Evolutionary conservation across 64 coral and sea anemone genomes (phyloP), one percentile per base, ranked within the genome.

Genomic region (Astreopora myriophthalma): DNA sequence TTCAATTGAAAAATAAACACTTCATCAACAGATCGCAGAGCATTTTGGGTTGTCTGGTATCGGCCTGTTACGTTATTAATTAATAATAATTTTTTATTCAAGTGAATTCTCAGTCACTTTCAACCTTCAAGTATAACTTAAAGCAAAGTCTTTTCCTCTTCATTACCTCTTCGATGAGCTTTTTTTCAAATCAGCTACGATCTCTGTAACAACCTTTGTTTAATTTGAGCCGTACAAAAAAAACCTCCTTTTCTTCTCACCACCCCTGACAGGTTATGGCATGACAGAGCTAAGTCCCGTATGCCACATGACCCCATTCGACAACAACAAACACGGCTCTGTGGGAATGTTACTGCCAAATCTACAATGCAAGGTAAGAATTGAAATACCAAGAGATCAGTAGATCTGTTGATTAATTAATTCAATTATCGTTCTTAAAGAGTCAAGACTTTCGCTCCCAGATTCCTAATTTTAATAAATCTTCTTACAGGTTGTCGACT

Each of bases 281-380:
- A 57, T 96, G 79, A 96, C 95, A 29, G 95, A 96, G 24, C 27
- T 77, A 9, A 93, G 85, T 37, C 95, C 92, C 11, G 86, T 84
- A 14, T 88, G 78, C 49, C 91, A 88, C 44, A 28, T 86, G 38
- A 90, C 86, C 23, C 85, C 78, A 16, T 10, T 32, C 13, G 71
- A 89, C 6, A 78, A 62, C 39, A 65, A 74, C 7, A 96, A 96
- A 63, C 90, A 81, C 52, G 91, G 91, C 7, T 92, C 95, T 5
- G 74, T 92, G 2, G 95, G 95, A 8, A 8, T 74, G 29, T 34
- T 96, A 22, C 37, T 96, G 25, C 95, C 95, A 61, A 96, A 96
- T 63, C 32, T 93, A n/a, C 73, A 55, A 75, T 93, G 90, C 17
- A 96, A 96, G 95, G 95, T 96, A 96, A 68, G 65, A 17, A 12